Evolutionary conservation across 2,797 vertebrate genomes (phyloP).

Genomic region (Cygnus olor): DNA sequence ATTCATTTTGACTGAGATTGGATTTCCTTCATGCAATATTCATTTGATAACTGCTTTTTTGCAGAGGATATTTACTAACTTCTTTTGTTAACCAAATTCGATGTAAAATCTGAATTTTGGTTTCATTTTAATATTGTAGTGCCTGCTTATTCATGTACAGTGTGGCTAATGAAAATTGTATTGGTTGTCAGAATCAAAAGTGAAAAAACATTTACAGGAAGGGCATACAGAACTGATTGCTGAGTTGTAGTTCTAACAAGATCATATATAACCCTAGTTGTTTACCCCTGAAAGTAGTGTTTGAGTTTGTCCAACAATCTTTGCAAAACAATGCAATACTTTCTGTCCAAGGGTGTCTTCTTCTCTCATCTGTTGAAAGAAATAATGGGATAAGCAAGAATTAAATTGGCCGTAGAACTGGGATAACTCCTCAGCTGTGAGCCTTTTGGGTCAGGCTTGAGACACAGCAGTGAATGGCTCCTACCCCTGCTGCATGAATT

Average conservation of each 20-base stretch:
- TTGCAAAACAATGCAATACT: background rate
- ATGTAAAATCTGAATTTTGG: background rate
- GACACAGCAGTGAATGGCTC: background rate
- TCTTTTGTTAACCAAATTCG: background rate
- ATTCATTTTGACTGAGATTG: background rate
- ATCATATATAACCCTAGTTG: background rate
- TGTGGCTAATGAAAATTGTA: background rate
- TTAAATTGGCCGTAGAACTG: background rate
- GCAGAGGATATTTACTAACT: background rate
- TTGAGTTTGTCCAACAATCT: background rate
- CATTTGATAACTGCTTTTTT: background rate
- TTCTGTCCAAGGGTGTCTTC: background rate
- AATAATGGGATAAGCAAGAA: background rate
- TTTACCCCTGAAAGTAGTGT: background rate
- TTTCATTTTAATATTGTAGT: background rate
- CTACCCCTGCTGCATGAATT: background rate
- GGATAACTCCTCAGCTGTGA: background rate
- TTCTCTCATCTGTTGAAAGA: background rate
- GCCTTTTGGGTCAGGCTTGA: background rate
- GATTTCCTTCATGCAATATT: background rate
- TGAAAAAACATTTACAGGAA: background rate
- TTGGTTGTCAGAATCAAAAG: background rate
- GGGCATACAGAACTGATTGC: background rate
- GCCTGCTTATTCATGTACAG: background rate
- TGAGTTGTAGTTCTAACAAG: background rate